Percentiles rank a stretch among this genome's conserved stretches.
phyloP scores from a whole-genome alignment of 2,888 invertebrate species.

The Quadroppia sp. region DNA sequence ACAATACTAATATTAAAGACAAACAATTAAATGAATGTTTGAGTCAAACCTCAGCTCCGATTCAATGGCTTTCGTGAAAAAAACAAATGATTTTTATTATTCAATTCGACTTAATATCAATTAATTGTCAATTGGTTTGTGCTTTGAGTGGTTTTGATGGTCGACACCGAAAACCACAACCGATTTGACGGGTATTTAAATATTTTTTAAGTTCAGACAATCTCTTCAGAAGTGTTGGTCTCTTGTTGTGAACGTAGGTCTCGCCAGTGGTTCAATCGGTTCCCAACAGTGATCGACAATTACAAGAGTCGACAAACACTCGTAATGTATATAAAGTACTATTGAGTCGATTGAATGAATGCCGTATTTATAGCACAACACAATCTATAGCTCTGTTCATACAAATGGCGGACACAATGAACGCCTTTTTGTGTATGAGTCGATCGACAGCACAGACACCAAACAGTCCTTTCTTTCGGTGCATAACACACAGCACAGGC shows the following conservation, averaged over 20 bases:
- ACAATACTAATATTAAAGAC: background rate
- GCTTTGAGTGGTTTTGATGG: too few relatives aligned
- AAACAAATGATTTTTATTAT: background rate
- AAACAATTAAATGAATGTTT: background rate
- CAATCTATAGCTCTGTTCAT: background rate
- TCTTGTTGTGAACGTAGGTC: background rate
- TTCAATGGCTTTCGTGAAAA: constrained; percentile 13
- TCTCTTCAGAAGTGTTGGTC: background rate
- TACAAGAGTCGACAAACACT: too few relatives aligned
- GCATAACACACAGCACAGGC: constrained; percentile 16
- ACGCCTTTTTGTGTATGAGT: constrained; percentile 27
- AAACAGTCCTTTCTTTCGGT: constrained; percentile 13
- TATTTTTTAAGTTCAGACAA: background rate
- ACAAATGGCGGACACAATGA: constrained; percentile 34
- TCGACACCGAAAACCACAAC: background rate
- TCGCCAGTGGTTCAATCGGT: background rate
- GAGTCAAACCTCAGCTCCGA: constrained; percentile 27
- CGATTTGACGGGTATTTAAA: background rate
- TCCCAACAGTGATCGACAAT: background rate
- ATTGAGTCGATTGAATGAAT: background rate
- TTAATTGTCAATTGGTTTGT: too few relatives aligned
- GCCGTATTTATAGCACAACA: background rate
- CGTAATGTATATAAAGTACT: too few relatives aligned
- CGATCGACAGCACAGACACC: background rate
- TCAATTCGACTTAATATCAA: too few relatives aligned